phyloP scores from a whole-genome alignment of 1,140 invertebrate species.

The Nasonia giraulti region DNA sequence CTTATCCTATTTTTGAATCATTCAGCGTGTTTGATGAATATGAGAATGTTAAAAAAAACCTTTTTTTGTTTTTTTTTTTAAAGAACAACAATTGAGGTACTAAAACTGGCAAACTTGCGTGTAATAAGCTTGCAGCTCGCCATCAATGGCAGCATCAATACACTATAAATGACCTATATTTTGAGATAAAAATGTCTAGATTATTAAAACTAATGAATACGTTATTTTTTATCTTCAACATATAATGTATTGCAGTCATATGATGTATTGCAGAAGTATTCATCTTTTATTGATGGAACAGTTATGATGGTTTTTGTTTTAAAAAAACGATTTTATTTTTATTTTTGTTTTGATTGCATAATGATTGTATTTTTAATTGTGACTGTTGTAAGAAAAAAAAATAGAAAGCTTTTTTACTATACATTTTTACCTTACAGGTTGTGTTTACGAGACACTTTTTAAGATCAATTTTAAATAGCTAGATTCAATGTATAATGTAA shows the following conservation, averaged over 20 bases:
- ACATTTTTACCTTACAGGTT: slow-evolving; percentile 49
- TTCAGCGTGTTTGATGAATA: slow-evolving; percentile 40
- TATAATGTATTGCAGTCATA: slow-evolving; percentile 1
- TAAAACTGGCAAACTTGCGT: slow-evolving; percentile 39
- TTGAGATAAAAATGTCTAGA: slow-evolving; percentile 60
- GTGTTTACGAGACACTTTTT: slow-evolving; percentile 45
- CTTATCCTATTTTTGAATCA: slow-evolving; percentile 59
- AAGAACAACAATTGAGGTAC: slow-evolving; percentile 37
- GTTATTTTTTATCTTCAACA: slow-evolving; percentile 45
- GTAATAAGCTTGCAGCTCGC: slow-evolving; percentile 54
- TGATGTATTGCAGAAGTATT: slow-evolving; percentile 31
- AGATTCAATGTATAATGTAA: slow-evolving; percentile 54
- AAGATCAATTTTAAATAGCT: slow-evolving; percentile 45
- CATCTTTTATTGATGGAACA: slow-evolving; percentile 42
- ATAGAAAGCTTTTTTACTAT: slow-evolving; percentile 52
- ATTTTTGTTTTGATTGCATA: slow-evolving; percentile 48
- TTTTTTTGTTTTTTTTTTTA: slow-evolving; percentile 39
- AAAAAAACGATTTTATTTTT: slow-evolving; percentile 49
- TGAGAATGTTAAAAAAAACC: slow-evolving; percentile 25
- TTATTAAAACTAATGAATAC: slow-evolving; percentile 47
- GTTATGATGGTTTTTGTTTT: slow-evolving; percentile 46
- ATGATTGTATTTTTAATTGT: slow-evolving; percentile 43
- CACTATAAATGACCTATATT: slow-evolving; percentile 59
- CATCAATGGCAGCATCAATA: slow-evolving; percentile 43
- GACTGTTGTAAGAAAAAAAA: slow-evolving; percentile 12